Percentiles rank a stretch among this genome's conserved stretches.
These are phyloP conservation scores for Cydia pomonella DNA, from an alignment of 1,140 invertebrate species.

Conservation along the genomic window DNA sequence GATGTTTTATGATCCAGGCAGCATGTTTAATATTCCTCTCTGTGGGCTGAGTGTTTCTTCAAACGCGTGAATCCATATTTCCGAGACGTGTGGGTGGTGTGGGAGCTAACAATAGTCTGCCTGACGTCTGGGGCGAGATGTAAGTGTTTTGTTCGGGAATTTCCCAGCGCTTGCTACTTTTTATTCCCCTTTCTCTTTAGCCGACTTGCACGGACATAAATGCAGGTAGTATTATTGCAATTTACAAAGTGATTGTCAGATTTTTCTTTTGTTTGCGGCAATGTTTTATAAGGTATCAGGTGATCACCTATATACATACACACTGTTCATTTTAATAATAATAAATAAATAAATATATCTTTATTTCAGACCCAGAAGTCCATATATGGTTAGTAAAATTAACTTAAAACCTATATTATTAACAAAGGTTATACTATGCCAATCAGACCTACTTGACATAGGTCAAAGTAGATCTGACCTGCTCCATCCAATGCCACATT, in stretches of 20 bases:
- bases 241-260: conserved; percentile 9
- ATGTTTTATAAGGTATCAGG: background rate
- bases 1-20: background rate
- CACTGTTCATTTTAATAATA: too few species aligned
- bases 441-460: too few species aligned
- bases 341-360: too few species aligned
- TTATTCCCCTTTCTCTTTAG: conserved; percentile 20
- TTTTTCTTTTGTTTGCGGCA: background rate
- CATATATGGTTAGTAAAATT: too few species aligned
- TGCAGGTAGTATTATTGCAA: conserved; percentile 16
- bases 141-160: conserved; percentile 28
- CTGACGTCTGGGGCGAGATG: conserved; percentile 25
- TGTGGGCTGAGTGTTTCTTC: background rate
- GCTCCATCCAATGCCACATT: too few species aligned
- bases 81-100: background rate
- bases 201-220: background rate
- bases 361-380: too few species aligned
- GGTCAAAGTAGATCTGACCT: too few species aligned
- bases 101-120: conserved; percentile 26
- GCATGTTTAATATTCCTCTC: conserved; percentile 10
- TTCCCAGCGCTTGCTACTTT: conserved; percentile 26
- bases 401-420: too few species aligned
- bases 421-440: too few species aligned
- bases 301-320: background rate
- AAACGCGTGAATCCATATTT: conserved; percentile 28